These are phyloP conservation scores for Triplophysa rosa DNA, from an alignment of 2,113 vertebrate genomes.

Conservation along the genomic window DNA sequence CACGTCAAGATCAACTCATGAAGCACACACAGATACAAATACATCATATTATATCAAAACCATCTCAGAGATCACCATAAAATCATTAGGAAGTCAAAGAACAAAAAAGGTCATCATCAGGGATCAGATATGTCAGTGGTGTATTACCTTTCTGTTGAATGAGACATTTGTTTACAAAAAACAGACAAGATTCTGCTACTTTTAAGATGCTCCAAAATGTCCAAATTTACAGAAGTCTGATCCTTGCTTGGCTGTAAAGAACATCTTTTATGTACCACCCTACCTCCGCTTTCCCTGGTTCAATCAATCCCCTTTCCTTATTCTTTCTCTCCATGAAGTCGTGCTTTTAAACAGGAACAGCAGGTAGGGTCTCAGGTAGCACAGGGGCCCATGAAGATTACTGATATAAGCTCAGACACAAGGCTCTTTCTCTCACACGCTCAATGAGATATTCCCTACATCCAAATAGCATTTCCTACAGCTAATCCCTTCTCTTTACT, in stretches of 20 bases:
- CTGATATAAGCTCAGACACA: conserved; percentile 32
- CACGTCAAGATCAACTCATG: not conserved
- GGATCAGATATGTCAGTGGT: too few relatives aligned
- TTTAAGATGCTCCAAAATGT: too few relatives aligned
- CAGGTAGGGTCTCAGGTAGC: conserved; percentile 40
- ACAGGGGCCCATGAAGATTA: conserved; percentile 16
- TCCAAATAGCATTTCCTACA: conserved; percentile 13
- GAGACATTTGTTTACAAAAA: not conserved
- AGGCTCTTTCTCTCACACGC: conserved; percentile 23
- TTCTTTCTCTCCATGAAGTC: conserved; percentile 35
- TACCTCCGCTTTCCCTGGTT: conserved; percentile 6
- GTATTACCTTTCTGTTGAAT: not conserved
- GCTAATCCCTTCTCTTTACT: conserved; percentile 3
- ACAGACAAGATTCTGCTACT: too few relatives aligned
- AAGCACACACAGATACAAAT: not conserved
- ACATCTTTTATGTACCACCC: conserved; percentile 14
- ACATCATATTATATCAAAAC: not conserved
- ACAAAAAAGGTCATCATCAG: not conserved
- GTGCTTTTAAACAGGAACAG: conserved; percentile 44
- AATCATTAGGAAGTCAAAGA: not conserved
- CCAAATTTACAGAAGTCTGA: not conserved
- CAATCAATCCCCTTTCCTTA: conserved; percentile 14
- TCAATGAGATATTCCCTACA: conserved; percentile 26
- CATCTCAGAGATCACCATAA: not conserved
- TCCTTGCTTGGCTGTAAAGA: not conserved